Percentiles rank a stretch among this genome's conserved stretches.
Evolutionary conservation across 2,888 invertebrate species (phyloP).

Genomic region (Lycaena phlaeas): DNA sequence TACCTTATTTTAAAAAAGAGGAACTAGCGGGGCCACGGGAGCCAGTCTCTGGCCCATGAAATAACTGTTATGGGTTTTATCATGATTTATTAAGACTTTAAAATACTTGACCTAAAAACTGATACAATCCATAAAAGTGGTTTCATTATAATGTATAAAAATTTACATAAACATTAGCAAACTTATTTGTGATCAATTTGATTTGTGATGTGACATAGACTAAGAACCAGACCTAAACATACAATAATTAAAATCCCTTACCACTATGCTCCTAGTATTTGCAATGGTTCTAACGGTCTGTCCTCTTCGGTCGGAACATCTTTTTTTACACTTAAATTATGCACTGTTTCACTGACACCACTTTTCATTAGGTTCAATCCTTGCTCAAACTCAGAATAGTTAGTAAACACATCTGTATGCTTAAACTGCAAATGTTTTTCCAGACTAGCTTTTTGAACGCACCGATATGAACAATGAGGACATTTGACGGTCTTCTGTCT

Average conservation of each 20-base stretch:
- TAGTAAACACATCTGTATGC: slow-evolving; percentile 32
- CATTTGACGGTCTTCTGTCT: slow-evolving; percentile 60
- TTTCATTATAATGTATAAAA: no score
- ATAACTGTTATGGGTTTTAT: no score
- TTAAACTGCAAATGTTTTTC: slow-evolving; percentile 62
- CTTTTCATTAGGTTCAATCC: slow-evolving; percentile 17
- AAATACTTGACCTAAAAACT: no score
- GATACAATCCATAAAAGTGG: no score
- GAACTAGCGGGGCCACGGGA: no score
- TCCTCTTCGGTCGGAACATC: slow-evolving; percentile 8
- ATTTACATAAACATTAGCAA: no score
- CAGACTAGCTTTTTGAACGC: slow-evolving; percentile 59
- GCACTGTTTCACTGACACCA: slow-evolving; percentile 16
- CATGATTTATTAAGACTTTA: no score
- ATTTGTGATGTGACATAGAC: not conserved
- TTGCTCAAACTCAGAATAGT: slow-evolving; percentile 42
- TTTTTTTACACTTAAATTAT: slow-evolving; percentile 22
- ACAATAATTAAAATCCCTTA: slow-evolving; percentile 13
- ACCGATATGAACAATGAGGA: slow-evolving; percentile 49
- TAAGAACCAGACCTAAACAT: not conserved
- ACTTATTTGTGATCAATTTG: not conserved
- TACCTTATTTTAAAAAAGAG: no score
- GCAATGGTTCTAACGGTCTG: slow-evolving; percentile 19
- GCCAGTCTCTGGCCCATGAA: no score
- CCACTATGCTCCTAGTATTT: slow-evolving; percentile 28